A percentile compares a stretch with the other conserved stretches of the same genome.
phyloP scores from a whole-genome alignment of 2,888 invertebrate genomes.

The Tipula unca region DNA sequence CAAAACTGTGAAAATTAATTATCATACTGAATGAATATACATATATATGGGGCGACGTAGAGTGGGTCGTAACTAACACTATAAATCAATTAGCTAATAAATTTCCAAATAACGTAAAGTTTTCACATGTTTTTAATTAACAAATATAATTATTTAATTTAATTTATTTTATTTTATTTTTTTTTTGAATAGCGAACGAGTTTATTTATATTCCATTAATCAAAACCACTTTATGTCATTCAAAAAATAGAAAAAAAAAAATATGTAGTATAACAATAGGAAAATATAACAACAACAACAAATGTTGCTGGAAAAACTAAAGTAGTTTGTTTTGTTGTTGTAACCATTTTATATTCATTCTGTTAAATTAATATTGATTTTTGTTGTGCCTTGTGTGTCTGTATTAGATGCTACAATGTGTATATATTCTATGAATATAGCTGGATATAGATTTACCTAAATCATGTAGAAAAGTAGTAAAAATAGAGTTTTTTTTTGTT shows the following conservation, averaged over 20 bases:
- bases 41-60: neutral
- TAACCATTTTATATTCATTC: neutral
- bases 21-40: neutral
- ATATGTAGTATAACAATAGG: neutral
- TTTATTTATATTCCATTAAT: conserved; percentile 8
- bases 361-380: conserved; percentile 2
- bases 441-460: neutral
- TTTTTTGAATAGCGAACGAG: neutral
- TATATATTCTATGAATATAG: neutral
- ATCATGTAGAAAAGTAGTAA: neutral
- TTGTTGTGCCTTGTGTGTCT: neutral
- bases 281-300: neutral
- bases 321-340: neutral
- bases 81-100: neutral
- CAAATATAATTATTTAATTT: neutral
- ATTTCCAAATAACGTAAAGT: neutral
- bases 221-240: conserved; percentile 8
- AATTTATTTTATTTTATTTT: neutral
- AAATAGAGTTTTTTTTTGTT: neutral
- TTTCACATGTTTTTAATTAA: neutral
- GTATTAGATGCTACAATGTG: neutral
- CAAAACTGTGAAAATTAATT: neutral
- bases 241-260: neutral
- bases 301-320: neutral
- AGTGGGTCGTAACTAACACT: neutral